A percentile compares a stretch with the other conserved stretches of the same genome.
Conservation (phyloP, 2,797 vertebrate genomes). For the Eidolon dupreanum region DNA sequence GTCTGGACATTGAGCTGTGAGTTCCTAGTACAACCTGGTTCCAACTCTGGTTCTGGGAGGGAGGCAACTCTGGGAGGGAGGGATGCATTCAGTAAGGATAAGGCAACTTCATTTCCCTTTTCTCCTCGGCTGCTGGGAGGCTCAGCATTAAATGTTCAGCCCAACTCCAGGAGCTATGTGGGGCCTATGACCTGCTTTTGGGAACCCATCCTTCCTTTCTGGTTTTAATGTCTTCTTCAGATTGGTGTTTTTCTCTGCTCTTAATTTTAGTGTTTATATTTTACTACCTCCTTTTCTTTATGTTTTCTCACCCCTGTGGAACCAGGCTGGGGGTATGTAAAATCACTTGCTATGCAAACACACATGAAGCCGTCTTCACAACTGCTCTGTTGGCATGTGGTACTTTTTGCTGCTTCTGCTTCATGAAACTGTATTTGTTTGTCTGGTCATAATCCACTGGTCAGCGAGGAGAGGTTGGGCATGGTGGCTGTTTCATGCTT, state of each 20-base stretch:
- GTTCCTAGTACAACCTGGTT: not conserved
- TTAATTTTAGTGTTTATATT: not conserved
- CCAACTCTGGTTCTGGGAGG: not conserved
- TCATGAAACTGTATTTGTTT: not conserved
- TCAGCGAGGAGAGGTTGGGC: not conserved
- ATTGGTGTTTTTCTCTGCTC: not conserved
- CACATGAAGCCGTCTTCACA: not conserved
- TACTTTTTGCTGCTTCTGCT: not conserved
- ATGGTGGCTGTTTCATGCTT: not conserved
- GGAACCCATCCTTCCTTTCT: not conserved
- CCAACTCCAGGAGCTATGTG: not conserved
- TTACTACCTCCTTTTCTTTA: not conserved
- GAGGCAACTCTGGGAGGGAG: not conserved
- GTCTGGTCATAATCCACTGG: not conserved
- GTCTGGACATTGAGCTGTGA: not conserved
- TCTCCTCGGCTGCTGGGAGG: not conserved
- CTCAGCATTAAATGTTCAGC: not conserved
- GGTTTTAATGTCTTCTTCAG: not conserved
- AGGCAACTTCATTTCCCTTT: not conserved
- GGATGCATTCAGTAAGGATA: not conserved
- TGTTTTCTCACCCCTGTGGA: conserved; percentile 28
- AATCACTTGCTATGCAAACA: not conserved
- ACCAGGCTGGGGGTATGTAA: conserved; percentile 52
- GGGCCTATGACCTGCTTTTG: not conserved
- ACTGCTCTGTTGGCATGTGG: conserved; percentile 8